Evolutionary conservation across 2,797 vertebrate genomes (phyloP), one percentile per base, ranked within the genome.

Genomic region (Cirrhinus molitorella): DNA sequence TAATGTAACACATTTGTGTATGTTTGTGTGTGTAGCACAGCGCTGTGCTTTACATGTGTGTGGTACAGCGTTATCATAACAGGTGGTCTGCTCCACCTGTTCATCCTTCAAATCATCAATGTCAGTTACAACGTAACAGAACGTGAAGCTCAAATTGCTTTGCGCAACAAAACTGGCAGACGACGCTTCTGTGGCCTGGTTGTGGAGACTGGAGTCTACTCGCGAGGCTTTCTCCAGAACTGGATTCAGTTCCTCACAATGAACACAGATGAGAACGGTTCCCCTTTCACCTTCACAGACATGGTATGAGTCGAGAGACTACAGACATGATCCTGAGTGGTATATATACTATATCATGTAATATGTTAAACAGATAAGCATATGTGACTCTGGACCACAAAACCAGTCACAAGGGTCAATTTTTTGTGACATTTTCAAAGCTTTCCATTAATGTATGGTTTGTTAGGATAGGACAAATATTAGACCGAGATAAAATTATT

Each of bases 81-180:
- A 0, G 95, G 91, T 0, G 96, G 96, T 40, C 93, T 99, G 92
- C 95, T 96, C 78, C 97, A 98, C 92, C 94, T 99, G 90, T 95
- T 99, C 85, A 71, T 96, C n/a, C 94, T 97, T 85, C 98, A 99
- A 93, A 87, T 98, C 85, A 92, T 98, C 85, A 99, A 99, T 88
- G 93, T 99, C 94, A 99, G 97, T 93, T 96, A 95, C 93, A 99
- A 99, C 0, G 95, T 99, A 90, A 99, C 98, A 0, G 97, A 98
- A 92, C 95, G 97, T 0, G 98, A 99, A 91, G 96, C 96, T 7
- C 95, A 97, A 49, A 85, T 94, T 13, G 97, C 97, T 68, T 92
- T 97, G 68, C 94, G 96, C n/a, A 95, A 97, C 88, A 96, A 95
- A 92, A 95, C 92, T 0, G 96, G 96, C 16, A 95, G 89, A 87